Base-by-base conservation (phyloP, 37 sponge, comb jelly and placozoan genomes). In the Chondrosia reniformis region DNA sequence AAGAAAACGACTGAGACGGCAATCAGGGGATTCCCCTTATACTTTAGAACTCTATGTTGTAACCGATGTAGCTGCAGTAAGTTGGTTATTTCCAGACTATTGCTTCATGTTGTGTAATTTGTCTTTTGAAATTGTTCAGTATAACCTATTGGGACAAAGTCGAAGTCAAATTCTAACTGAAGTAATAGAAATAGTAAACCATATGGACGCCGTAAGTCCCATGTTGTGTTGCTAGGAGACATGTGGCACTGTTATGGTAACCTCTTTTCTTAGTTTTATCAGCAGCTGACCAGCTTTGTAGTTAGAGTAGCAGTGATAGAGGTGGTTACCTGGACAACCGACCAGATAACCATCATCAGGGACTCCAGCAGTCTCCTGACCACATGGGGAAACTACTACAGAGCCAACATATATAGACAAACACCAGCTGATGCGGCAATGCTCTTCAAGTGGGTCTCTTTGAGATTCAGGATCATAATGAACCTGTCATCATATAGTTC, bases 291-390 rank as follows among this genome's bases (percentile, higher is more conserved):
- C 45, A 4, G 32, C 31, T 49, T 81, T 42, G 63, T 41, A 25
- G 55, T 91, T 24, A 80, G 92, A 36, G 63, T 91, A 5, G 84
- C 85, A 24, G 46, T 91, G 38, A 79, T 87, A n/a, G 34, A 84
- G 67, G 67, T 76, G 22, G 75, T 42, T 21, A 86, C 87, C 15
- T 91, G 88, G 82, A 84, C 81, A 13, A 63, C 28, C 34, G 74
- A 87, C 49, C 42, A 39, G 61, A 87, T 91, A 25, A 13, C 42
- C 9, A 52, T 81, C 17, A 62, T 63, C 2, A 34, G 78, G 31
- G 79, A 85, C 32, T 42, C 84, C 3, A 63, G 71, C 15, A 24
- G 87, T 12, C 31, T 24, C 0, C 78, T 90, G 45, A 65, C 45
- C 34, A 67, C 45, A 31, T 79, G 84, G n/a, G 27, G 55, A n/a